These are phyloP conservation scores for Orientallactaga sibirica DNA, from an alignment of 2,797 vertebrate genomes.

Conservation along the genomic window DNA sequence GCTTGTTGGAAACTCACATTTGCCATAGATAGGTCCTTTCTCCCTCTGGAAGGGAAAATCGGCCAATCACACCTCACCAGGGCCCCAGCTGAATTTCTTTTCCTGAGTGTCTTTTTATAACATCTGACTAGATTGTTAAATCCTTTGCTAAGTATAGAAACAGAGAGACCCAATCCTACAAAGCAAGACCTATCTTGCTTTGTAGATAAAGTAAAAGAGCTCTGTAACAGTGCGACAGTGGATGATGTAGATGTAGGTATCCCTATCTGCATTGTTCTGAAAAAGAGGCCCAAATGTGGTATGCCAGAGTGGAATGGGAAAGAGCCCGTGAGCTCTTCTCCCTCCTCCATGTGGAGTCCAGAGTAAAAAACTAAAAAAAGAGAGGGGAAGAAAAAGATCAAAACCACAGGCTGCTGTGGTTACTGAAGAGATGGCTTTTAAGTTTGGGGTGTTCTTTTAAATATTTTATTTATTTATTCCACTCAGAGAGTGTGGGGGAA, in stretches of 20 bases:
- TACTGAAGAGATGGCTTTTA: not conserved
- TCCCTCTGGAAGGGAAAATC: not conserved
- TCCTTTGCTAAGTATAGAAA: slow-evolving; percentile 44
- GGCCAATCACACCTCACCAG: too few relatives aligned
- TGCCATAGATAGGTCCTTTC: not conserved
- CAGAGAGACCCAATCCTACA: not conserved
- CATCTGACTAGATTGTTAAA: slow-evolving; percentile 43
- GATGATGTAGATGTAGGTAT: not conserved
- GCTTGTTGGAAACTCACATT: not conserved
- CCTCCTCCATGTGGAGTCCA: not conserved
- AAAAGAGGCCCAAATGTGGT: not conserved
- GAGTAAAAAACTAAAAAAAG: slow-evolving; percentile 16
- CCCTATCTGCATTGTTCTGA: not conserved
- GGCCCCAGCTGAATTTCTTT: slow-evolving; percentile 32
- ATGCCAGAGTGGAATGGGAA: not conserved
- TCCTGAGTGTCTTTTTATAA: not conserved
- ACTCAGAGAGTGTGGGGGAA: too few relatives aligned
- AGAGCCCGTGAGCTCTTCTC: not conserved
- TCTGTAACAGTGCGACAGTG: not conserved
- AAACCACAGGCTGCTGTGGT: not conserved
- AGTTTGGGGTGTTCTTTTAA: too few relatives aligned
- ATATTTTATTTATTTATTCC: too few relatives aligned
- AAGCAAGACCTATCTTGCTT: not conserved
- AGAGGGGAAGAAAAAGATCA: not conserved
- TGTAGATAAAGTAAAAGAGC: slow-evolving; percentile 9